These are phyloP conservation scores for Cairina moschata DNA, from an alignment of 2,113 vertebrate species.

Conservation along the genomic window DNA sequence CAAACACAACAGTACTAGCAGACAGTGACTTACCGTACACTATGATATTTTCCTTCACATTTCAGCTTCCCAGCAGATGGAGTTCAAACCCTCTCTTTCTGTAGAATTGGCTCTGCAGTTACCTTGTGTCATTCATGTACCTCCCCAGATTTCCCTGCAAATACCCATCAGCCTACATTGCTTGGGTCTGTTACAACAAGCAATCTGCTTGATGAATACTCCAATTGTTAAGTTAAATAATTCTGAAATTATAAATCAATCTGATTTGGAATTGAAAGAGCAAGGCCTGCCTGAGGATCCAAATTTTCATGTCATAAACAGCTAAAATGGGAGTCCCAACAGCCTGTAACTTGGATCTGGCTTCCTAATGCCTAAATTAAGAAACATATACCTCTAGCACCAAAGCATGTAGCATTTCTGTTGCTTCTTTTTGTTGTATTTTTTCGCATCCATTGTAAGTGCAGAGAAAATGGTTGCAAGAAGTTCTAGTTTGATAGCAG, in stretches of 20 bases:
- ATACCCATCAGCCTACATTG: rapidly evolving
- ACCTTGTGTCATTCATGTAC: rapidly evolving
- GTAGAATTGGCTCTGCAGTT: background rate
- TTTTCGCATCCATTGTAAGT: background rate
- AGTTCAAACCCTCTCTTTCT: background rate
- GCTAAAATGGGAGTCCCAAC: background rate
- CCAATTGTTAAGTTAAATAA: background rate
- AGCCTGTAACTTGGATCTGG: background rate
- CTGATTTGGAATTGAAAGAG: background rate
- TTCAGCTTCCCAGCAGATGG: background rate
- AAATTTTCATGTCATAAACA: background rate
- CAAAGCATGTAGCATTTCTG: background rate
- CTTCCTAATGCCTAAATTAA: background rate
- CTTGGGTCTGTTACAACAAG: background rate
- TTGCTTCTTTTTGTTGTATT: background rate
- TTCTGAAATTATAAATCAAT: background rate
- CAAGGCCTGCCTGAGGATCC: background rate
- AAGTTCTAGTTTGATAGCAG: background rate
- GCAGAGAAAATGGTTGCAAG: background rate
- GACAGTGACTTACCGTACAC: background rate
- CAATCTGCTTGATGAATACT: background rate
- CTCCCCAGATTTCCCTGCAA: background rate
- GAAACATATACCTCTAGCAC: background rate
- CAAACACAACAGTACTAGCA: background rate
- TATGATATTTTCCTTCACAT: background rate